phyloP scores from a whole-genome alignment of 1,140 invertebrate genomes.

The Brachionus sp. region DNA sequence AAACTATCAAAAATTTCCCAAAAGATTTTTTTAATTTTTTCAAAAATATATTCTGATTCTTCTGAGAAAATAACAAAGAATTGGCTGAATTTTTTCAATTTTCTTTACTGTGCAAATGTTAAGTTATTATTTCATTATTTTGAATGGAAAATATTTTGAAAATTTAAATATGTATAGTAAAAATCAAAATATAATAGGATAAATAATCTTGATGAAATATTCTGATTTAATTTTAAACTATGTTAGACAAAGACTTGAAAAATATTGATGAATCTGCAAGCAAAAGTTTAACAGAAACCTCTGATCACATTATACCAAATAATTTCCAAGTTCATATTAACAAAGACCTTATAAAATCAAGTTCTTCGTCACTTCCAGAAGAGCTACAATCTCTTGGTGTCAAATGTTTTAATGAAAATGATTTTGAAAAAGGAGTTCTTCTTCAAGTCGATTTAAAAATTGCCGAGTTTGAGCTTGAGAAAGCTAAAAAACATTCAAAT shows the following conservation, averaged over 20 bases:
- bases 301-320: not conserved
- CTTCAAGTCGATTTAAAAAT: slow-evolving; percentile 37
- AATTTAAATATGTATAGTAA: too few species aligned
- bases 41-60: too few species aligned
- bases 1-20: too few species aligned
- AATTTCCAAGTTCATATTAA: slow-evolving; percentile 22
- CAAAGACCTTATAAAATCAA: slow-evolving; percentile 13
- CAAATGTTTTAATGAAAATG: slow-evolving; percentile 22
- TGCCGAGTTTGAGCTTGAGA: slow-evolving; percentile 14
- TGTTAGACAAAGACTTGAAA: not conserved
- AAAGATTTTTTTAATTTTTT: too few species aligned
- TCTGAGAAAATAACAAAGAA: too few species aligned
- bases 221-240: not conserved
- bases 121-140: too few species aligned
- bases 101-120: too few species aligned
- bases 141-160: too few species aligned
- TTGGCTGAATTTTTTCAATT: too few species aligned
- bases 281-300: not conserved
- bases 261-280: not conserved
- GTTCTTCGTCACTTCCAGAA: slow-evolving; percentile 15
- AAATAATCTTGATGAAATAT: not conserved
- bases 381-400: not conserved
- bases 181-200: too few species aligned
- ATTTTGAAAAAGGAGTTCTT: slow-evolving; percentile 34
- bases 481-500: slow-evolving; percentile 14